These are phyloP conservation scores for Eremophila alpestris DNA, from an alignment of 2,797 vertebrate genomes.

Conservation along the genomic window DNA sequence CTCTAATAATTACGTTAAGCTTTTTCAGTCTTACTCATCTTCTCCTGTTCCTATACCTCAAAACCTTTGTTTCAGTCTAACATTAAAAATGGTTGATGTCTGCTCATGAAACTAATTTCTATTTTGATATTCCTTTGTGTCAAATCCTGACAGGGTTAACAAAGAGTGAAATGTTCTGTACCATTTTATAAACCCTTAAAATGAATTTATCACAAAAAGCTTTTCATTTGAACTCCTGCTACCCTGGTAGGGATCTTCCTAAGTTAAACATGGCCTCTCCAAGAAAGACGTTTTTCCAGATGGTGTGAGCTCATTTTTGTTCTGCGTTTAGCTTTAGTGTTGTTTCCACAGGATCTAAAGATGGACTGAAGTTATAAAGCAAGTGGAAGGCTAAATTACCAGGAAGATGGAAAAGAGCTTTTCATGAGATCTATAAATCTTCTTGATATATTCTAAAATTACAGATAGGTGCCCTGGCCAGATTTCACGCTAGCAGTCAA, in stretches of 20 bases:
- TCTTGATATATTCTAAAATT: neutral
- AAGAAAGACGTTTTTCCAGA: slow-evolving; percentile 30
- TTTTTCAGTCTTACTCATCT: neutral
- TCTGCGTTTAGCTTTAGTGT: neutral
- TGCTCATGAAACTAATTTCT: neutral
- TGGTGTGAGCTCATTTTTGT: slow-evolving; percentile 47
- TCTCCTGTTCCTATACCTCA: neutral
- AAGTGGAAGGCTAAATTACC: neutral
- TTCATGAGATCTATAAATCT: slow-evolving; percentile 14
- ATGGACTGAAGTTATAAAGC: slow-evolving; percentile 40
- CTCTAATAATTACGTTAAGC: neutral
- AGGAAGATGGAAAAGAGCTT: neutral
- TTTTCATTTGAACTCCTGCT: slow-evolving; percentile 8
- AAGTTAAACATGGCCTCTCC: slow-evolving; percentile 12
- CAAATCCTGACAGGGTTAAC: neutral
- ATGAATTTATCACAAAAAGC: neutral
- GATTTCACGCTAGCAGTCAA: neutral
- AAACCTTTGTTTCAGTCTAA: neutral
- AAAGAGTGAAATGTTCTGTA: neutral
- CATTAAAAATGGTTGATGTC: neutral
- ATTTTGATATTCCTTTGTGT: slow-evolving; percentile 3
- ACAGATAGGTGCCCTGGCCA: neutral
- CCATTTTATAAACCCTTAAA: neutral
- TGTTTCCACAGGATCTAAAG: slow-evolving; percentile 50
- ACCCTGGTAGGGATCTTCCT: slow-evolving; percentile 1